Evolutionary conservation across 2,888 invertebrate genomes (phyloP).

Genomic region (Hetaerina titia): DNA sequence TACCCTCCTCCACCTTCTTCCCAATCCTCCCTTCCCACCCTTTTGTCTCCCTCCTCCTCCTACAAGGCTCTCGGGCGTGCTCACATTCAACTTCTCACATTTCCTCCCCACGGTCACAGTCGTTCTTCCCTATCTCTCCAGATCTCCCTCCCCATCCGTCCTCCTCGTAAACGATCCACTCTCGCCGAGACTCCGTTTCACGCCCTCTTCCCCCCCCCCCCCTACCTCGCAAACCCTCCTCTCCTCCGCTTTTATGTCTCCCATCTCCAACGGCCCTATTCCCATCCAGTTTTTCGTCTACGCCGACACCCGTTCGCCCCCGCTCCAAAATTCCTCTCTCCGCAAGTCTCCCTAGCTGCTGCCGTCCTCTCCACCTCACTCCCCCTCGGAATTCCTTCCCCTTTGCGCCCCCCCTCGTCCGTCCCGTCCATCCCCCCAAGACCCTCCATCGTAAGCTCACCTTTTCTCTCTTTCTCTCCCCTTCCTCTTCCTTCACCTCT

Average conservation of each 20-base stretch:
- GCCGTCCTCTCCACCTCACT: neutral
- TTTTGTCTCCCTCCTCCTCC: neutral
- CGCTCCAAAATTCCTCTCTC: neutral
- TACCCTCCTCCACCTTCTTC: neutral
- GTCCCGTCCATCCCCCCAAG: neutral
- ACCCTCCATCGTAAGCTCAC: neutral
- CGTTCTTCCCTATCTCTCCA: neutral
- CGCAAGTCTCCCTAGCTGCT: neutral
- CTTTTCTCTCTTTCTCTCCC: neutral
- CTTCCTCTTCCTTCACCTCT: neutral
- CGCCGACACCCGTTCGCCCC: neutral
- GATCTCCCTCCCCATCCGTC: neutral
- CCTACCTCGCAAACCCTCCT: neutral
- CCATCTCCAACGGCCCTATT: neutral
- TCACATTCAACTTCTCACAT: neutral
- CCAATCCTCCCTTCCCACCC: neutral
- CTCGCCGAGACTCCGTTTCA: neutral
- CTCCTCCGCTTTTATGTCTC: too few species aligned
- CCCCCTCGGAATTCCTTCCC: neutral
- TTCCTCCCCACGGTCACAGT: slow-evolving; percentile 22
- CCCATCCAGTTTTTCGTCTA: neutral
- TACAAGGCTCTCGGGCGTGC: neutral
- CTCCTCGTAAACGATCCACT: neutral
- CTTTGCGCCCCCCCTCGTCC: neutral
- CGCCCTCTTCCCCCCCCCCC: neutral